Base-by-base conservation (phyloP, 2,113 vertebrate species). In the Vicugna pacos region DNA sequence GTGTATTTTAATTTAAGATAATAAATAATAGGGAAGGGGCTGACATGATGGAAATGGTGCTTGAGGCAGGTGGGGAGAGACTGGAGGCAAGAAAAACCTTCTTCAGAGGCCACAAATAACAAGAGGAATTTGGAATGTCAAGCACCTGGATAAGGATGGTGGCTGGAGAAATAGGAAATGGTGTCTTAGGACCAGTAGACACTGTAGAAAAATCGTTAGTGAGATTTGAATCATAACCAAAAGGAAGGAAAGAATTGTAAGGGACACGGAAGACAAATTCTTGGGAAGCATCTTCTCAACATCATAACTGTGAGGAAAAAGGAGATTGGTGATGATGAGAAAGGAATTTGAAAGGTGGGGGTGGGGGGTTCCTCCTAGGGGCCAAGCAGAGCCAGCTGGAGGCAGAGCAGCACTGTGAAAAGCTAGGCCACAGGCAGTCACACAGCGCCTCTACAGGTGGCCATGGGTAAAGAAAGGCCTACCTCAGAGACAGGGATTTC, bases 1-100 rank as follows among this genome's bases (percentile, higher is more conserved):
- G 62, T 86, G 35, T 72, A 56, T 95, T 94, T 93, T 80, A 85
- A 88, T 80, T 88, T 94, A 91, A 83, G 48, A 92, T 69, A 92
- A 89, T 93, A 95, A 96, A 89, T 86, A 85, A 85, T 79, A 86
- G 35, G 48, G 38, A 95, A 94, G 65, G 72, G 35, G 42, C 80
- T 67, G 62, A 80, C 24, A 35, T 81, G 76, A 50, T 88, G 32
- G 42, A 92, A 95, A 58, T 67, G 54, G 65, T 86, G 79, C 48
- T 79, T 46, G 26, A 38, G 26, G 38, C 48, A 84, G 35, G 35
- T 67, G 56, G 76, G 20, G 30, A 89, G 70, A 85, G 56, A 42
- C 14, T 73, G 38, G 60, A 86, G 42, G 35, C 48, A 80, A 84
- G 76, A 91, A 93, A 93, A 76, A 16, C 15, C 20, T 81, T 75